phyloP scores from a whole-genome alignment of 2,797 vertebrate species.

The Chanos chanos region DNA sequence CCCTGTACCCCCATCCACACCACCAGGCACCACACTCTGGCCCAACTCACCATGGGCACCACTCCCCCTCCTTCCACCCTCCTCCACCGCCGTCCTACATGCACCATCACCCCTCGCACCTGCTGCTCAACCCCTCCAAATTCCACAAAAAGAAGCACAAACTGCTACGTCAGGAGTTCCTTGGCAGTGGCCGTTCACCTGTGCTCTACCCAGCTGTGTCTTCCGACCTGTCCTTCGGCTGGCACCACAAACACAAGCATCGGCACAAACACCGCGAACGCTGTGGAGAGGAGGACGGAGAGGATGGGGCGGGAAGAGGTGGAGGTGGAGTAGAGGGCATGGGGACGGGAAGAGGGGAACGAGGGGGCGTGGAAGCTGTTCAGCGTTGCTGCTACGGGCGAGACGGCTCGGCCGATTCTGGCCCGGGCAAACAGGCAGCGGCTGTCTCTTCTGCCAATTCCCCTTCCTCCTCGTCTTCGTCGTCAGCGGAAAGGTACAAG shows the following conservation, averaged over 20 bases:
- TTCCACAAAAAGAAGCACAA: constrained; percentile 99
- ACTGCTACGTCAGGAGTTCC: constrained; percentile 90
- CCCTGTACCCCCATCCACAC: constrained; percentile 86
- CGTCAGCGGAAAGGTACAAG: constrained; percentile 88
- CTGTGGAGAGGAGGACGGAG: constrained; percentile 70
- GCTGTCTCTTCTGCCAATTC: constrained; percentile 74
- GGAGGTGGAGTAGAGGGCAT: constrained; percentile 48
- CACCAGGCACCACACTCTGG: constrained; percentile 74
- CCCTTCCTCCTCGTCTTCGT: constrained; percentile 79
- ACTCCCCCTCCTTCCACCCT: constrained; percentile 87
- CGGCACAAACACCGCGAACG: constrained; percentile 96
- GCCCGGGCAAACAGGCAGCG: constrained; percentile 66
- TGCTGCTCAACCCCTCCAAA: constrained; percentile 93
- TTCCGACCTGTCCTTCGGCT: constrained; percentile 93
- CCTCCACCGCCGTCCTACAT: constrained; percentile 90
- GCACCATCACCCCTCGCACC: constrained; percentile 87
- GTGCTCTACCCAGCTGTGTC: constrained; percentile 93
- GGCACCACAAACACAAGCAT: constrained; percentile 95
- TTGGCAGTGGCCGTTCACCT: constrained; percentile 71
- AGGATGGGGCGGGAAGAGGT: constrained; percentile 55
- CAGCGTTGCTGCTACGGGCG: constrained; percentile 90
- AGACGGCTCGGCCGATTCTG: constrained; percentile 63
- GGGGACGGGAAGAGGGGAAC: constrained; percentile 53
- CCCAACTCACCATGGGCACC: constrained; percentile 73
- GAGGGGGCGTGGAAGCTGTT: constrained; percentile 75